Percentiles rank a stretch among this genome's conserved stretches.
phyloP scores from a whole-genome alignment of 2,888 invertebrate species.

The Anarsia innoxiella region DNA sequence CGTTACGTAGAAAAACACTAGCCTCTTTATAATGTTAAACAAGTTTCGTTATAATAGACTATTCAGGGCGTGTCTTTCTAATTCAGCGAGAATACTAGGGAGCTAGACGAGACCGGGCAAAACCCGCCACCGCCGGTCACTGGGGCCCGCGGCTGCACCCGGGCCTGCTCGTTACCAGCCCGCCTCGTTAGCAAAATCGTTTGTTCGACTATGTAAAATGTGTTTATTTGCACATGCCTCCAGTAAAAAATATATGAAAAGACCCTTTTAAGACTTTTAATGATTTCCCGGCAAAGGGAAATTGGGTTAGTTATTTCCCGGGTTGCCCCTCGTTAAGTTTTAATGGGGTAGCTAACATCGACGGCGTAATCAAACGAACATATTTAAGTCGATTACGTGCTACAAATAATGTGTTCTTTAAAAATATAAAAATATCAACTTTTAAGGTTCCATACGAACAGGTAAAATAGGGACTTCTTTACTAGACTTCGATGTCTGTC shows the following conservation, averaged over 20 bases:
- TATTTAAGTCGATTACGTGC: slow-evolving; percentile 73
- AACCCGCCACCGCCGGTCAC: slow-evolving; percentile 11
- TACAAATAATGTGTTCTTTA: too few relatives aligned
- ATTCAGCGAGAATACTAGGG: slow-evolving; percentile 41
- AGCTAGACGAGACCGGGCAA: slow-evolving; percentile 3
- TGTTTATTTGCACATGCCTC: slow-evolving; percentile 75
- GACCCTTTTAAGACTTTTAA: slow-evolving; percentile 76
- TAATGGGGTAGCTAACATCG: slow-evolving; percentile 74
- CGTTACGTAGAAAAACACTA: too few relatives aligned
- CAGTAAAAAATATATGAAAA: slow-evolving; percentile 72
- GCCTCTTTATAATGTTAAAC: too few relatives aligned
- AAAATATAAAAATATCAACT: too few relatives aligned
- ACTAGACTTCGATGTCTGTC: too few relatives aligned
- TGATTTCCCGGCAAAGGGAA: slow-evolving; percentile 76
- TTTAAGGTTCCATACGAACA: too few relatives aligned
- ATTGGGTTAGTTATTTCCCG: slow-evolving; percentile 76
- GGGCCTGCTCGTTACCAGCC: slow-evolving; percentile 63
- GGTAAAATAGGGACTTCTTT: too few relatives aligned
- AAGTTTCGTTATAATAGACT: too few relatives aligned
- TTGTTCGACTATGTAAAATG: slow-evolving; percentile 76
- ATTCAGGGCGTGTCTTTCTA: slow-evolving; percentile 65
- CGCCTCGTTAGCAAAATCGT: slow-evolving; percentile 73
- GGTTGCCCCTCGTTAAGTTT: slow-evolving; percentile 75
- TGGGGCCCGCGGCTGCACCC: slow-evolving; percentile 25
- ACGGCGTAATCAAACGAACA: slow-evolving; percentile 74